Evolutionary conservation across 92 coral and sea anemone genomes (phyloP).

Genomic region (Epizoanthus fatuus): DNA sequence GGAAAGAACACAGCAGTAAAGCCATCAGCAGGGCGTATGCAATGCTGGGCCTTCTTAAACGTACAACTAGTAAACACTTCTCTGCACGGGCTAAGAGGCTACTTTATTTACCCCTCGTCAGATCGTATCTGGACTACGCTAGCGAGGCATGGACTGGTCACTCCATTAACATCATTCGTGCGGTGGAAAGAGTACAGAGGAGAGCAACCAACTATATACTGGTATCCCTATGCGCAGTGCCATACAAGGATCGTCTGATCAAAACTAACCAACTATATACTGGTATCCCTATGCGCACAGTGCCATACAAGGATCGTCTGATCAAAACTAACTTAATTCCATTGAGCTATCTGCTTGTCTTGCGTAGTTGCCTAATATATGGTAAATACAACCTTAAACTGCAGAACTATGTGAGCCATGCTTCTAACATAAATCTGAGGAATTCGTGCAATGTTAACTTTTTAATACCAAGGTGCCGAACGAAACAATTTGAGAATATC

Average conservation of each 20-base stretch:
- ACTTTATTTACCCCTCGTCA: too few species aligned
- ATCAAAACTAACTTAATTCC: not conserved
- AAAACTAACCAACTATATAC: not conserved
- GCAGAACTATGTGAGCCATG: too few species aligned
- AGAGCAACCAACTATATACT: not conserved
- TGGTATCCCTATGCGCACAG: not conserved
- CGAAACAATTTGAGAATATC: too few species aligned
- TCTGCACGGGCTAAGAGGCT: too few species aligned
- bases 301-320: not conserved
- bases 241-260: not conserved
- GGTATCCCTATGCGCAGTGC: not conserved
- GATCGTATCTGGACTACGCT: too few species aligned
- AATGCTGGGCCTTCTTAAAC: not conserved
- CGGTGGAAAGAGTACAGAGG: constrained; percentile 39
- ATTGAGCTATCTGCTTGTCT: too few species aligned
- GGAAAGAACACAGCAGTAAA: not conserved
- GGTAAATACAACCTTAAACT: too few species aligned
- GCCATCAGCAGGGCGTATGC: not conserved
- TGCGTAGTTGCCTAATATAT: too few species aligned
- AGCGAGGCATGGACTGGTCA: not conserved
- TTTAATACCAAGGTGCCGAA: too few species aligned
- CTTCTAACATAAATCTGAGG: too few species aligned
- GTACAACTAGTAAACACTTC: too few species aligned
- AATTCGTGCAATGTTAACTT: too few species aligned
- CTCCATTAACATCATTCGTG: constrained; percentile 2